Evolutionary conservation across 1,140 invertebrate species (phyloP).

Genomic region (Solenopsis invicta): DNA sequence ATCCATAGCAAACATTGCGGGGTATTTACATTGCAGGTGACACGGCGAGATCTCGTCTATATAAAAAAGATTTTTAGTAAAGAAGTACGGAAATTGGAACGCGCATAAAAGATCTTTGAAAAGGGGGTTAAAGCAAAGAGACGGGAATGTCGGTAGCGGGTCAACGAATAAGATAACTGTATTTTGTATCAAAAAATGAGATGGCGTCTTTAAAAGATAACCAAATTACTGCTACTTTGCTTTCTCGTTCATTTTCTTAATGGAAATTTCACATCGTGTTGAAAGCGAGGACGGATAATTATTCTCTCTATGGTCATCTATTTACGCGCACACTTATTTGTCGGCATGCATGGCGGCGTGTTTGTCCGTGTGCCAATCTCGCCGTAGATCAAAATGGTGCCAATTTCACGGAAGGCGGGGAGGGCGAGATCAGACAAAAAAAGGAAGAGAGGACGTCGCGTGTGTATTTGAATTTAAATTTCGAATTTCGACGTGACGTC

Average conservation of each 20-base stretch:
- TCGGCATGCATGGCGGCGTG: background rate
- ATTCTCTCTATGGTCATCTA: slow-evolving; percentile 50
- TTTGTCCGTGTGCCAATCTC: slow-evolving; percentile 63
- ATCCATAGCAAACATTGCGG: background rate
- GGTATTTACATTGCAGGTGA: background rate
- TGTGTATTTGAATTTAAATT: slow-evolving; percentile 85
- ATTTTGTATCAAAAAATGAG: background rate
- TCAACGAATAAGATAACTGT: background rate
- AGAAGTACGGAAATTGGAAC: slow-evolving; percentile 29
- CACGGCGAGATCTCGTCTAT: background rate
- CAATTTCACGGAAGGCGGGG: slow-evolving; percentile 75
- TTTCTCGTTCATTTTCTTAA: background rate
- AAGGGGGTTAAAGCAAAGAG: background rate
- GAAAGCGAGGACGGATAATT: slow-evolving; percentile 54
- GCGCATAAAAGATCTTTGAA: slow-evolving; percentile 11
- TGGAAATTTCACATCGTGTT: slow-evolving; percentile 65
- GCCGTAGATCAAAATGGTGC: slow-evolving; percentile 76
- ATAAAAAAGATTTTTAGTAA: background rate
- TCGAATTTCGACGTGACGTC: slow-evolving; percentile 75
- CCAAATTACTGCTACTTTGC: background rate
- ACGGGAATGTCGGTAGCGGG: background rate
- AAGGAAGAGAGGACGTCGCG: slow-evolving; percentile 12
- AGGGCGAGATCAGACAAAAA: slow-evolving; percentile 70
- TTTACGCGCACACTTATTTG: background rate
- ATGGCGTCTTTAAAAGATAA: background rate